Base-by-base conservation (phyloP, 2,888 invertebrate species). In the Andricus quercusramuli region DNA sequence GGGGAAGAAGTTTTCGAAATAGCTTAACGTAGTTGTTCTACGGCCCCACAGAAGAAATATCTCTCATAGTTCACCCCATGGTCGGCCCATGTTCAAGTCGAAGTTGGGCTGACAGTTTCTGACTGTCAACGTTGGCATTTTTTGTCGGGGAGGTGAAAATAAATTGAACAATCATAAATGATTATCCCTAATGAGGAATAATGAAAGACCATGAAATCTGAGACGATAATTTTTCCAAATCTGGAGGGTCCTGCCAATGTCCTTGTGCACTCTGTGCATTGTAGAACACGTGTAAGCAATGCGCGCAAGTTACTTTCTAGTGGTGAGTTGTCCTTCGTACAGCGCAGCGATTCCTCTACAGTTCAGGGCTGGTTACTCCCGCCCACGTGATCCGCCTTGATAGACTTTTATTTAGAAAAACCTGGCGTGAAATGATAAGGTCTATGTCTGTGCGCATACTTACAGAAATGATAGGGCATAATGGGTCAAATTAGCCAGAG, bases 271-370 rank as follows among this genome's bases (percentile, higher is more conserved):
- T 74, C 56, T 74, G 74, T 74, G 74, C 47, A 78, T 78, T 77
- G 77, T 64, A 79, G 64, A 79, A 79, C 67, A 64, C 81, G 77
- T 65, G 79, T 67, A 80, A 81, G 64, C 80, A 78, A 79, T 59
- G 78, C 74, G 78, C 62, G 41, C 32, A 82, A 90, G 68, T 88
- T 90, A 88, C 86, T 83, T 85, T 85, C 85, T 83, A 84, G 78
- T 37, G 74, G 51, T 29, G 81, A 78, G 78, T 81, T 85, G 90
- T 89, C 89, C 89, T 89, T 89, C 90, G 87, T 81, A 67, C 66
- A 85, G 83, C 83, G 89, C 68, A 85, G 83, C 83, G 89, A 90
- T 90, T 88, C 89, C 90, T 89, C 89, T 85, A 56, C 87, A 83
- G 84, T 87, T 88, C 89, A 89, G 87, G 88, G 88, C 87, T 88